A percentile compares a stretch with the other conserved stretches of the same genome.
phyloP scores from a whole-genome alignment of 1,140 invertebrate genomes.

The Octopus bimaculoides region DNA sequence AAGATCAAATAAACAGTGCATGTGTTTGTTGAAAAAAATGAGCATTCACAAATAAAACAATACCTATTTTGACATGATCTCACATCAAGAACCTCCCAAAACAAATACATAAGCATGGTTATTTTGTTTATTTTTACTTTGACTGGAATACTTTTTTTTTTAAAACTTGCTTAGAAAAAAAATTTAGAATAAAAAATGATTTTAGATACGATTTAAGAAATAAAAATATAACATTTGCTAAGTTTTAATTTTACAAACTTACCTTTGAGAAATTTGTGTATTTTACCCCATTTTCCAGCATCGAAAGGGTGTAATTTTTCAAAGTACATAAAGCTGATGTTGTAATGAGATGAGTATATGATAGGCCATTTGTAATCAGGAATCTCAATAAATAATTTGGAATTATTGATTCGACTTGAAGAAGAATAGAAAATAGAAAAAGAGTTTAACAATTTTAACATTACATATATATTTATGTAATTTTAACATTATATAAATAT shows the following conservation, averaged over 20 bases:
- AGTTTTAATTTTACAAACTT: slow-evolving; percentile 13
- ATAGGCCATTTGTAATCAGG: slow-evolving; percentile 63
- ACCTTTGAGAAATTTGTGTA: slow-evolving; percentile 66
- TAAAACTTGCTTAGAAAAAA: not conserved
- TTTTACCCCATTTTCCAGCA: slow-evolving; percentile 78
- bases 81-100: too few relatives aligned
- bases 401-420: slow-evolving; percentile 12
- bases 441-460: not conserved
- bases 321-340: slow-evolving; percentile 76
- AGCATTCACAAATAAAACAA: too few relatives aligned
- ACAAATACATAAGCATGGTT: too few relatives aligned
- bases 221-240: not conserved
- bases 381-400: slow-evolving; percentile 30
- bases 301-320: slow-evolving; percentile 88
- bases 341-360: slow-evolving; percentile 75
- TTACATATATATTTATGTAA: too few relatives aligned
- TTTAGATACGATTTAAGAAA: not conserved
- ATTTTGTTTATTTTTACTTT: too few relatives aligned
- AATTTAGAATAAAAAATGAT: not conserved
- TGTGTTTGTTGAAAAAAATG: too few relatives aligned
- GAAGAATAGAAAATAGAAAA: not conserved
- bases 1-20: too few relatives aligned
- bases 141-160: too few relatives aligned
- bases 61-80: too few relatives aligned
- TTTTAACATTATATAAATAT: too few relatives aligned